phyloP scores from a whole-genome alignment of 2,797 vertebrate genomes.

The Alca torda region DNA sequence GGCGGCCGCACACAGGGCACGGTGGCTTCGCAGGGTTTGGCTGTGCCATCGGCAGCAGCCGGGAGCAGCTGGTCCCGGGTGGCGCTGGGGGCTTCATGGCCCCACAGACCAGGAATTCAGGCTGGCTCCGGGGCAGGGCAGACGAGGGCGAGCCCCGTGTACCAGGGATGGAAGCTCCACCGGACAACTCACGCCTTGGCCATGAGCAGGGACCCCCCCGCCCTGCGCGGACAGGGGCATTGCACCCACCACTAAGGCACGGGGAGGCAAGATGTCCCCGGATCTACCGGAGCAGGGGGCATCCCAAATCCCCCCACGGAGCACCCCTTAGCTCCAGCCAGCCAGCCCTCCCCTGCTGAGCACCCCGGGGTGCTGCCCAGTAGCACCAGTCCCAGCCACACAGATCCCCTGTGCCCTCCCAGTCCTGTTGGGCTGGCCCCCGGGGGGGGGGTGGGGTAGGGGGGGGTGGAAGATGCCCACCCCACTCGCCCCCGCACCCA shows the following conservation, averaged over 20 bases:
- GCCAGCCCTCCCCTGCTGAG: background rate
- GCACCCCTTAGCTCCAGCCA: background rate
- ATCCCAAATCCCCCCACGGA: fast-evolving
- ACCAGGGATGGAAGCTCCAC: background rate
- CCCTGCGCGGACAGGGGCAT: fast-evolving
- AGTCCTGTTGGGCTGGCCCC: background rate
- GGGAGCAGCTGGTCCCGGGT: background rate
- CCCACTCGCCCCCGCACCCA: background rate
- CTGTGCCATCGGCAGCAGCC: background rate
- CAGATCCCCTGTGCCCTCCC: background rate
- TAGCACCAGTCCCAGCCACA: background rate
- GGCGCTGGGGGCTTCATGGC: background rate
- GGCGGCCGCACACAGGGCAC: fast-evolving
- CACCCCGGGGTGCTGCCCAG: background rate
- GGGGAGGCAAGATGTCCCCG: background rate
- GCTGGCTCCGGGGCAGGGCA: background rate
- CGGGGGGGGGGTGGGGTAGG: too few relatives aligned
- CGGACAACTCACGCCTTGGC: fast-evolving
- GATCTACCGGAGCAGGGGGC: too few relatives aligned
- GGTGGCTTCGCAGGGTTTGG: background rate
- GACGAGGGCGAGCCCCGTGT: background rate
- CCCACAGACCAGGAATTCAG: background rate
- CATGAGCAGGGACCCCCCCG: background rate
- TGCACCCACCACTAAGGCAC: background rate
- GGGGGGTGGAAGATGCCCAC: background rate